Conservation (phyloP, 2,113 vertebrate genomes). For the Calidris pugnax region DNA sequence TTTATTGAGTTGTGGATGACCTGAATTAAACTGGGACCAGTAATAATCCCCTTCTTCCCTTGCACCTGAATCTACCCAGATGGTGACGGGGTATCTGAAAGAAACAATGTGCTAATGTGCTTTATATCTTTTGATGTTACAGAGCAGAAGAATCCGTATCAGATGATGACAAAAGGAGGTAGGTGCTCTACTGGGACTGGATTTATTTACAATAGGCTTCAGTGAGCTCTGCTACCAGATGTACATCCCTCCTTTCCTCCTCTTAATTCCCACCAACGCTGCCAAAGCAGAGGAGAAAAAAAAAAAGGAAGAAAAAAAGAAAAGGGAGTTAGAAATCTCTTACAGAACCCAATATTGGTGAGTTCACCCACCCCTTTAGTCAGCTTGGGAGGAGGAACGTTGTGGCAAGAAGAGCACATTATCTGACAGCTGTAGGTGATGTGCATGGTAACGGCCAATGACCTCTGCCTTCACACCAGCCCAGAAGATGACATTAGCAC, state of each 20-base stretch:
- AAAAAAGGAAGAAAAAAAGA: neutral
- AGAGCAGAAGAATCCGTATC: constrained; percentile 88
- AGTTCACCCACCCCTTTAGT: neutral
- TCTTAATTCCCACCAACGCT: neutral
- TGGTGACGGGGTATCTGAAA: neutral
- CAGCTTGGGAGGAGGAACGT: neutral
- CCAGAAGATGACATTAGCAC: neutral
- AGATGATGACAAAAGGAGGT: constrained; percentile 96
- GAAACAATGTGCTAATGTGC: neutral
- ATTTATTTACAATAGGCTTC: neutral
- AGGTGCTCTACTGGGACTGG: constrained; percentile 1
- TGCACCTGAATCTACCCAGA: neutral
- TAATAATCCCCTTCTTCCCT: neutral
- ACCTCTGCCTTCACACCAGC: neutral
- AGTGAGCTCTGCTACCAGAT: neutral
- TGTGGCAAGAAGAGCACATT: neutral
- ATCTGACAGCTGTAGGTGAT: neutral
- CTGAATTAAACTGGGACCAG: neutral
- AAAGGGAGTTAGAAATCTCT: neutral
- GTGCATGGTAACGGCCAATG: neutral
- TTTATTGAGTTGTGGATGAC: neutral
- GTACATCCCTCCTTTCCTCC: neutral
- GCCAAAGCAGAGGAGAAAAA: neutral
- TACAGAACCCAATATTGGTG: neutral
- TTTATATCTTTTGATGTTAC: constrained; percentile 67